A percentile compares a stretch with the other conserved stretches of the same genome.
These are phyloP conservation scores for Resseliella maxima DNA, from an alignment of 2,888 invertebrate genomes.

Conservation along the genomic window DNA sequence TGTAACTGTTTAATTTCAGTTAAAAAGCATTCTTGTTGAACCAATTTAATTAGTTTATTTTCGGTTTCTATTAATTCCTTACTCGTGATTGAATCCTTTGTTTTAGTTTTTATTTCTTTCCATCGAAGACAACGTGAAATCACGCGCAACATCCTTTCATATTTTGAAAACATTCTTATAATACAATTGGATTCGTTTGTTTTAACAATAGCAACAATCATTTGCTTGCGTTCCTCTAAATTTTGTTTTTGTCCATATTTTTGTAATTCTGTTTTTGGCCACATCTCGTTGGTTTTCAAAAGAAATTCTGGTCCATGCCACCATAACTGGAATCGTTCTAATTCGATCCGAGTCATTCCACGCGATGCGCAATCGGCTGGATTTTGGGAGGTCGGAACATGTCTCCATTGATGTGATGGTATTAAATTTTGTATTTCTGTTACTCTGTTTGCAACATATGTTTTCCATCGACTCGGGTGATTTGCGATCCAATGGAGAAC, in stretches of 20 bases:
- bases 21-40: neutral
- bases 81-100: neutral
- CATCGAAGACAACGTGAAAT: conserved; percentile 5
- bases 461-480: conserved; percentile 59
- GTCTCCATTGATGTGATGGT: conserved; percentile 58
- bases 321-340: conserved; percentile 59
- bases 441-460: conserved; percentile 60
- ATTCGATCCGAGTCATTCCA: conserved; percentile 57
- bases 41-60: neutral
- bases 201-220: neutral
- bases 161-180: neutral
- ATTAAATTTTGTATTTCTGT: conserved; percentile 58
- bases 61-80: neutral
- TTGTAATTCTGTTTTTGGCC: neutral
- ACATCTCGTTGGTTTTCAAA: too few relatives aligned
- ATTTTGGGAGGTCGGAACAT: conserved; percentile 59
- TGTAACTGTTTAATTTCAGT: neutral
- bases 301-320: conserved; percentile 60
- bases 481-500: conserved; percentile 43
- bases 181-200: neutral
- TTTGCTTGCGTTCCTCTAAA: neutral
- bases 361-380: conserved; percentile 60
- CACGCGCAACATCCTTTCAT: neutral
- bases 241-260: neutral
- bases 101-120: neutral